Base-by-base conservation (phyloP, 2,888 invertebrate species). In the Heliconius ethilla region DNA sequence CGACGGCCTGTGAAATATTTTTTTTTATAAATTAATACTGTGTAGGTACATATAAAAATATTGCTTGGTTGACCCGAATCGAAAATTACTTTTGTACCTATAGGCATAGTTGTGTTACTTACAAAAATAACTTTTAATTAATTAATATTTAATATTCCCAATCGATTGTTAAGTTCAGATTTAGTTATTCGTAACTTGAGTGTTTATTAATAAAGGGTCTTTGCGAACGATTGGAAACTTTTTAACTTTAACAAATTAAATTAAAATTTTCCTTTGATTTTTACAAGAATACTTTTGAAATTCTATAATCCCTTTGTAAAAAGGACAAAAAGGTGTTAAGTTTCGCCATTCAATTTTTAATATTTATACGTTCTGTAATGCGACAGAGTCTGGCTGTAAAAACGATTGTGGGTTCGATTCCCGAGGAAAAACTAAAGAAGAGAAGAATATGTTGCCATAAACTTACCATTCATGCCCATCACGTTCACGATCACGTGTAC, bases 91-190 rank as follows among this genome's bases (percentile, higher is more conserved):
- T n/a, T 59, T 59, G 10, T 59, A 10, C 1, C 3, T 22, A 51
- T 7, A 59, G n/a, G 0, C n/a, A n/a, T 1, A 45, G 45, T 45
- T 45, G 13, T 45, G 1, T 45, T 45, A 45, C 13, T 3, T 13
- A 59, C 10, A 27, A 29, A 65, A 51, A 51, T 51, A 7, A 66
- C 22, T 66, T 65, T 27, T 27, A 66, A 66, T 22, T 66, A n/a
- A 37, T 67, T 37, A 67, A 13, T 67, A 67, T 37, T 66, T 37
- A 11, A 6, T n/a, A 67, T 67, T 67, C n/a, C 66, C 11, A 22
- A 67, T 67, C 66, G n/a, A 37, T 67, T 67, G 66, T n/a, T n/a
- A 67, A 67, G 18, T 67, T 37, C 11, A 37, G 13, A 37, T 11
- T 67, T 33, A 67, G 33, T 22, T 67, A n/a, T 37, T 67, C 11